Evolutionary conservation across 92 coral and sea anemone species (phyloP).

Genomic region (Porites lobata): DNA sequence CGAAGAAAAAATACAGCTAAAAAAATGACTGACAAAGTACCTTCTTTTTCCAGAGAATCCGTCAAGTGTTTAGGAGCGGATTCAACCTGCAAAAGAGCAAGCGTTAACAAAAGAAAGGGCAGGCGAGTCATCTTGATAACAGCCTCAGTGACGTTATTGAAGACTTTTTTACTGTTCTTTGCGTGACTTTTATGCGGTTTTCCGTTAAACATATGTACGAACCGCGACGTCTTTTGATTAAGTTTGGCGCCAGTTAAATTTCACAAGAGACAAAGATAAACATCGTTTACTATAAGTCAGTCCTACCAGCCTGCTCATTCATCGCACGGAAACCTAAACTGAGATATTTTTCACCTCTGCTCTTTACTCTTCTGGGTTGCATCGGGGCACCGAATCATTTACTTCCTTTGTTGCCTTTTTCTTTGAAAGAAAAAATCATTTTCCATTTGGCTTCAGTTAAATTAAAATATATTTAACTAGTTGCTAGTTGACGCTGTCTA

Average conservation of each 20-base stretch:
- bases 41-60: neutral
- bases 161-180: neutral
- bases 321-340: neutral
- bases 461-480: no score
- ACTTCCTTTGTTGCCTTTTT: no score
- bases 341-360: neutral
- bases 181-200: neutral
- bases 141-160: neutral
- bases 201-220: neutral
- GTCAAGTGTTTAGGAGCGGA: conserved; percentile 17
- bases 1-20: neutral
- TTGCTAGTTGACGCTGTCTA: no score
- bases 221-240: neutral
- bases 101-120: neutral
- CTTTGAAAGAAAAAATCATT: no score
- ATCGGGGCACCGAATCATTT: no score
- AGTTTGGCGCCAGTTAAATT: neutral
- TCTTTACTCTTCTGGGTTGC: no score
- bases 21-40: neutral
- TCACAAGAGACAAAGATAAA: neutral
- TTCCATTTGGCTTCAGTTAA: no score
- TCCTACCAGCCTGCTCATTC: neutral
- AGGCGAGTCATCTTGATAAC: neutral
- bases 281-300: neutral
- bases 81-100: neutral